Conservation (phyloP, 2,888 invertebrate genomes). For the Chrysina gloriosa region DNA sequence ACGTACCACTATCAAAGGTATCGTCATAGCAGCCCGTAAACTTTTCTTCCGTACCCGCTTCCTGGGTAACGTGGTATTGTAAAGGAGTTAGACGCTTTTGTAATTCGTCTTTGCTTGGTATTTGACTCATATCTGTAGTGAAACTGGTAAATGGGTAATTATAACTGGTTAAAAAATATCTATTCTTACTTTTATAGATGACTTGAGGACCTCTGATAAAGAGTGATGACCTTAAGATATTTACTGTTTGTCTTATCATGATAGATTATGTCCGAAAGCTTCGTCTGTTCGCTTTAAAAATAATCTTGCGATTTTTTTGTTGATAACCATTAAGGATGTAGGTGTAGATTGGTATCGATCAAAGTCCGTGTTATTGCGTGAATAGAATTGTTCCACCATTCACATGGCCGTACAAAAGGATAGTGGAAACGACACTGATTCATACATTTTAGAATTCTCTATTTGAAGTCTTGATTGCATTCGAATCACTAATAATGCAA, state of each 20-base stretch:
- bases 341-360: no score
- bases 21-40: constrained; percentile 88
- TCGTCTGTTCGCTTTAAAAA: no score
- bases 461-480: no score
- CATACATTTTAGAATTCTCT: no score
- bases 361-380: no score
- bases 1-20: constrained; percentile 88
- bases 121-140: constrained; percentile 17
- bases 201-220: background rate
- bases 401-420: no score
- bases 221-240: background rate
- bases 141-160: background rate
- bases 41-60: constrained; percentile 93
- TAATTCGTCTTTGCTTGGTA: constrained; percentile 77
- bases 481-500: no score
- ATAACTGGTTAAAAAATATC: background rate
- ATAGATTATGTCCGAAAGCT: no score
- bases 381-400: no score
- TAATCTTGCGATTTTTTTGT: no score
- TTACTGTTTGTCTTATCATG: constrained; percentile 11
- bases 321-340: no score
- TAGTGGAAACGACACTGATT: no score
- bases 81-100: constrained; percentile 87
- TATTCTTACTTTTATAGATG: background rate
- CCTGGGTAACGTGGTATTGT: constrained; percentile 96